phyloP scores from a whole-genome alignment of 1,140 invertebrate genomes.

The Psix sp. region DNA sequence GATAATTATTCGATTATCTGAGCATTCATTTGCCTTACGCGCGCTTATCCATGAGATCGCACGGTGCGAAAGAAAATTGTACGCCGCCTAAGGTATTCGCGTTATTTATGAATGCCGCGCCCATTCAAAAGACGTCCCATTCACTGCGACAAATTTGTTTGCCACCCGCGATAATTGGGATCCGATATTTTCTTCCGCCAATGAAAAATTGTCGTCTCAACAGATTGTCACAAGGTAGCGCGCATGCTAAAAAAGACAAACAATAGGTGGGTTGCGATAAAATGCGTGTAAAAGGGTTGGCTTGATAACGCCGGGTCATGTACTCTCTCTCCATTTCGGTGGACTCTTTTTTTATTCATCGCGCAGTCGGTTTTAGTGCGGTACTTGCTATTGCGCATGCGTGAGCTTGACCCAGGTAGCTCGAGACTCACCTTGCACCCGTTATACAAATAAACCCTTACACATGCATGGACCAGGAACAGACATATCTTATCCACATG shows the following conservation, averaged over 20 bases:
- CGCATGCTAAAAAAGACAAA: no score
- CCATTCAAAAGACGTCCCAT: constrained; percentile 13
- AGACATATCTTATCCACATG: constrained; percentile 21
- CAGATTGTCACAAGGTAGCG: no score
- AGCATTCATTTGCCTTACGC: constrained; percentile 23
- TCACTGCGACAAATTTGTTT: constrained; percentile 34
- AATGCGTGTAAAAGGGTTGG: constrained; percentile 35
- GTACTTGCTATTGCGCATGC: constrained; percentile 28
- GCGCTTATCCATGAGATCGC: constrained; percentile 5
- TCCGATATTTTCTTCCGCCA: no score
- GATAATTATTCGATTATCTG: constrained; percentile 50
- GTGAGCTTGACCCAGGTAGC: constrained; percentile 49
- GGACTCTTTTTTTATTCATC: constrained; percentile 39
- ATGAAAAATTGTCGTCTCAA: no score
- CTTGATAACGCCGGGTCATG: constrained; percentile 19
- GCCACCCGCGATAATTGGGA: no score
- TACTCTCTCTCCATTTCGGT: neutral
- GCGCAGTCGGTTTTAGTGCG: constrained; percentile 31
- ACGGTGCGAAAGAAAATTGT: constrained; percentile 10
- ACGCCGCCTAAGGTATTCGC: constrained; percentile 19
- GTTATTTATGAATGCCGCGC: constrained; percentile 35
- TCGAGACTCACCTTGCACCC: constrained; percentile 45
- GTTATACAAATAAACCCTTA: constrained; percentile 43
- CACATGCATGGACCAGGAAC: constrained; percentile 17
- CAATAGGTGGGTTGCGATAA: no score